Evolutionary conservation across 2,797 vertebrate species (phyloP).

Genomic region (Myoxocephalus aenaeus): DNA sequence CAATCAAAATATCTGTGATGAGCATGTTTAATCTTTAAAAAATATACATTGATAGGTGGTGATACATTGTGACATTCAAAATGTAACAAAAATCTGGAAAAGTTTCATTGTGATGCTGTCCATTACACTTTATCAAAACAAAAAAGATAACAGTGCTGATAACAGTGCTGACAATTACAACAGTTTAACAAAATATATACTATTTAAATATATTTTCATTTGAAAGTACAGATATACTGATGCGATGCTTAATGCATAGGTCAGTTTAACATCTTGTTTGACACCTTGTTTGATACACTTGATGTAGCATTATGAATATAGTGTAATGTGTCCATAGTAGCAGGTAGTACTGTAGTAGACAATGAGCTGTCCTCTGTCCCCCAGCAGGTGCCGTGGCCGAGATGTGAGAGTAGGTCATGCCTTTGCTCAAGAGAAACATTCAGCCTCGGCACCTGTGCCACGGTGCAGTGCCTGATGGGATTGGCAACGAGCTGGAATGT

Average conservation of each 20-base stretch:
- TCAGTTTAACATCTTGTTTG: not conserved
- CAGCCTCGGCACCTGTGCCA: slow-evolving; percentile 90
- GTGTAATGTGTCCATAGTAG: slow-evolving; percentile 2
- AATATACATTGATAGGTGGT: slow-evolving; percentile 56
- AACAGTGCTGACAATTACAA: not conserved
- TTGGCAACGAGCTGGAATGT: slow-evolving; percentile 92
- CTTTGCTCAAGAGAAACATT: slow-evolving; percentile 91
- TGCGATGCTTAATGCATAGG: not conserved
- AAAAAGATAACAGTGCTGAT: not conserved
- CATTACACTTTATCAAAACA: slow-evolving; percentile 11
- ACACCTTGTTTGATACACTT: not conserved
- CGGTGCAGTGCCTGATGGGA: slow-evolving; percentile 86
- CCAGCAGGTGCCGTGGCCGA: slow-evolving; percentile 33
- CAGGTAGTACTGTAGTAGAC: not conserved
- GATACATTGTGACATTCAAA: slow-evolving; percentile 51
- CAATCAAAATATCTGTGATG: slow-evolving; percentile 37
- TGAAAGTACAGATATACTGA: not conserved
- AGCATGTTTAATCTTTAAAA: slow-evolving; percentile 14
- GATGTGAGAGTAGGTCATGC: slow-evolving; percentile 82
- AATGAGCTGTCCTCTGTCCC: slow-evolving; percentile 25
- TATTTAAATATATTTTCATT: not conserved
- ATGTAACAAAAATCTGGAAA: slow-evolving; percentile 9
- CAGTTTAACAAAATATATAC: not conserved
- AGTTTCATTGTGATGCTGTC: slow-evolving; percentile 17
- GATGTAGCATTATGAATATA: not conserved